phyloP scores from a whole-genome alignment of 2,888 invertebrate species.

The Xestia ashworthii region DNA sequence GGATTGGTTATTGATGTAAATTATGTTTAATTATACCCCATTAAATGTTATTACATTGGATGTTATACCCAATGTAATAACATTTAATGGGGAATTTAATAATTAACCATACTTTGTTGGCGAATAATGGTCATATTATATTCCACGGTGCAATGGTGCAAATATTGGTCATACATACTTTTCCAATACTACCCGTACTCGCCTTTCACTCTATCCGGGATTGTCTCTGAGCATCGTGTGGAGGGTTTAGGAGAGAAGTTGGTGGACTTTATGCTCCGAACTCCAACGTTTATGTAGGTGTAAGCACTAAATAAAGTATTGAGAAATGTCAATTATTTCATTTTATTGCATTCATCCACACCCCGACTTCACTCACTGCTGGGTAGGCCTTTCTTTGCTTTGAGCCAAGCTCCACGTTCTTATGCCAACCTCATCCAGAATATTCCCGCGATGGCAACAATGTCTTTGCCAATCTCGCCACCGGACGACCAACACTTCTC shows the following conservation, averaged over 20 bases:
- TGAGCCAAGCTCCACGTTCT: too few relatives aligned
- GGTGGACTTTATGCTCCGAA: neutral
- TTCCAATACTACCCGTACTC: neutral
- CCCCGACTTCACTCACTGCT: too few relatives aligned
- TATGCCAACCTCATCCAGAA: too few relatives aligned
- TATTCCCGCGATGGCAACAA: too few relatives aligned
- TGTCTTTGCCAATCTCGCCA: too few relatives aligned
- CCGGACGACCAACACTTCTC: too few relatives aligned
- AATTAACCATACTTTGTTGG: too few relatives aligned
- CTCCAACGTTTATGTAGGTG: neutral
- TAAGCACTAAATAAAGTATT: neutral
- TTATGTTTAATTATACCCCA: slow-evolving; percentile 54
- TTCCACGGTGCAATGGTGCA: neutral
- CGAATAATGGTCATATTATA: slow-evolving; percentile 17
- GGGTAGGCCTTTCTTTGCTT: too few relatives aligned
- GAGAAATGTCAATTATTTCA: neutral
- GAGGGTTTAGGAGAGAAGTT: neutral
- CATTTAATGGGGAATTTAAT: too few relatives aligned
- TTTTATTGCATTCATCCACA: too few relatives aligned
- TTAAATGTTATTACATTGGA: slow-evolving; percentile 43
- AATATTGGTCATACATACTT: neutral
- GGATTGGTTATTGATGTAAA: slow-evolving; percentile 32
- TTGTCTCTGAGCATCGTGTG: neutral
- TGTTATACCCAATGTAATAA: neutral
- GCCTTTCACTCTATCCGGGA: neutral